Conservation (phyloP, 2,113 vertebrate species). For the Zootoca vivipara region DNA sequence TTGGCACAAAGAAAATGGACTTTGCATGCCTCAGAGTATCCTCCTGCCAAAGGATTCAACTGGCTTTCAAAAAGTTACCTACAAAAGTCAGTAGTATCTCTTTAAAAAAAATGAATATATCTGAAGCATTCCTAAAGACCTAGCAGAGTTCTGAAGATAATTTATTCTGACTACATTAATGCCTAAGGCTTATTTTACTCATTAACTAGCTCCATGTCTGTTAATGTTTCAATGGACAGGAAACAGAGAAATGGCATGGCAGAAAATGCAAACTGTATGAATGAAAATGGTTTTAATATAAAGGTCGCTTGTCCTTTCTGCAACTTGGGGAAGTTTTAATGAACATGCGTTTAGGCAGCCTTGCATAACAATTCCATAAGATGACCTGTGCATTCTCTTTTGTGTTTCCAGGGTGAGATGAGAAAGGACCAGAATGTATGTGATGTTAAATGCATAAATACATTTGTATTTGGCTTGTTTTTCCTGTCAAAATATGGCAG, state of each 20-base stretch:
- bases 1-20: neutral
- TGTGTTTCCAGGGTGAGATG: neutral
- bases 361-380: neutral
- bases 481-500: neutral
- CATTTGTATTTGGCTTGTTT: neutral
- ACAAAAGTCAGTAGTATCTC: neutral
- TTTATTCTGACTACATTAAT: neutral
- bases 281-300: conserved; percentile 46
- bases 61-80: neutral
- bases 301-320: conserved; percentile 48
- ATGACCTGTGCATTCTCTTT: neutral
- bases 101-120: neutral
- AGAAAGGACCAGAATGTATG: neutral
- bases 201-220: conserved; percentile 41
- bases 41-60: neutral
- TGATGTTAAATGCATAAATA: neutral
- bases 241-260: conserved; percentile 34
- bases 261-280: conserved; percentile 27
- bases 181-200: conserved; percentile 36
- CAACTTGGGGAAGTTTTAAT: conserved; percentile 47
- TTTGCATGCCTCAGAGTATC: neutral
- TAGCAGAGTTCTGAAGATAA: neutral
- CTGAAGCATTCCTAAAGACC: neutral
- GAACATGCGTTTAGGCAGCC: conserved; percentile 19
- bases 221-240: conserved; percentile 46